These are phyloP conservation scores for Andrena haemorrhoa DNA, from an alignment of 2,888 invertebrate species.

Conservation along the genomic window DNA sequence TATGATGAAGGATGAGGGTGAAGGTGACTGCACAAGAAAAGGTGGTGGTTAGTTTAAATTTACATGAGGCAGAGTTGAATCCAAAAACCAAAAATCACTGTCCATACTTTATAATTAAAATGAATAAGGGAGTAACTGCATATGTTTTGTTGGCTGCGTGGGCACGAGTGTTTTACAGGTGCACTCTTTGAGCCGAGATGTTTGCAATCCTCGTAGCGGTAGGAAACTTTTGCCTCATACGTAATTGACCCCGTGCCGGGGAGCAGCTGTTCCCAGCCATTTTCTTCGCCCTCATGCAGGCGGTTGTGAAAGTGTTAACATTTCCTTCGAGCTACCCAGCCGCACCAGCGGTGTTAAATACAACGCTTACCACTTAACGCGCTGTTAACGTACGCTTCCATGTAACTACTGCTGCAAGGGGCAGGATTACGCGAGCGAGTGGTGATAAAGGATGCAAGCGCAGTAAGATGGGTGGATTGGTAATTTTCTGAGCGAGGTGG, in stretches of 20 bases:
- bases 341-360: constrained; percentile 33
- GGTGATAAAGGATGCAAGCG: constrained; percentile 1
- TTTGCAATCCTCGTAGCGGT: background rate
- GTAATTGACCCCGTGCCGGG: background rate
- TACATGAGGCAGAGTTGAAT: no score
- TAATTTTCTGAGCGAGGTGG: background rate
- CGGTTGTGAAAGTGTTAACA: constrained; percentile 43
- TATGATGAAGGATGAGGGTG: no score
- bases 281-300: constrained; percentile 35
- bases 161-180: background rate
- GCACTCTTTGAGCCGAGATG: background rate
- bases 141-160: background rate
- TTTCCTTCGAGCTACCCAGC: constrained; percentile 14
- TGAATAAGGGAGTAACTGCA: background rate
- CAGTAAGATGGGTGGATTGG: background rate
- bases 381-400: background rate
- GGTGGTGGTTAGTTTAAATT: no score
- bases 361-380: constrained; percentile 12
- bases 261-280: constrained; percentile 14
- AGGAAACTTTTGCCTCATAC: background rate
- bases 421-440: constrained; percentile 1
- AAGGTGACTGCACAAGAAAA: no score
- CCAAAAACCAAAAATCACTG: no score
- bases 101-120: no score
- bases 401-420: constrained; percentile 9